Base-by-base conservation (phyloP, 2,888 invertebrate genomes). In the Lepidochitona cinerea region DNA sequence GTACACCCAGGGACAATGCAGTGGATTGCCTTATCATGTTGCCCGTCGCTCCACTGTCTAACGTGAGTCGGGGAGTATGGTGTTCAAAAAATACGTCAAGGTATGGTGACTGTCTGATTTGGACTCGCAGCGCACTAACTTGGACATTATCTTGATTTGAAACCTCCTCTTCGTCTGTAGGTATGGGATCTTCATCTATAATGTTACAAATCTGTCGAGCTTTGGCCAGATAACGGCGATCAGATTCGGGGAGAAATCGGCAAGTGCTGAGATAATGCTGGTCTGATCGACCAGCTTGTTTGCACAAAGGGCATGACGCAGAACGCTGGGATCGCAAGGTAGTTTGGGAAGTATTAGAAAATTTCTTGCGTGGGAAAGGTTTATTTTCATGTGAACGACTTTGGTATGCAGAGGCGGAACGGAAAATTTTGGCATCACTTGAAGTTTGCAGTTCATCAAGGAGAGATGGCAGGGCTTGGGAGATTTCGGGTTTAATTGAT, bases 361-460 rank as follows among this genome's bases (percentile, higher is more conserved):
- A n/a, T n/a, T n/a, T n/a, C n/a, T n/a, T n/a, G n/a, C n/a, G n/a
- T n/a, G n/a, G n/a, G n/a, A n/a, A n/a, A n/a, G n/a, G n/a, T n/a
- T n/a, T n/a, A n/a, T n/a, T n/a, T n/a, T n/a, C n/a, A n/a, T n/a
- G n/a, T n/a, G n/a, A n/a, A n/a, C n/a, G n/a, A n/a, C n/a, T n/a
- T n/a, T n/a, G n/a, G n/a, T n/a, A n/a, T n/a, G n/a, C n/a, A n/a
- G n/a, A n/a, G n/a, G n/a, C n/a, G n/a, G n/a, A n/a, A n/a, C n/a
- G n/a, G n/a, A n/a, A n/a, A n/a, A n/a, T n/a, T n/a, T n/a, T n/a
- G n/a, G n/a, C n/a, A n/a, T n/a, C n/a, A n/a, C n/a, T n/a, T n/a
- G n/a, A n/a, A 9, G 59, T n/a, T 23, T 23, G 59, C 59, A 59
- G 9, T 26, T 59, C 74, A 32, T 75, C 72, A 0, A 80, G 37